Conservation (phyloP, 1,140 invertebrate genomes). For the Patella vulgata region DNA sequence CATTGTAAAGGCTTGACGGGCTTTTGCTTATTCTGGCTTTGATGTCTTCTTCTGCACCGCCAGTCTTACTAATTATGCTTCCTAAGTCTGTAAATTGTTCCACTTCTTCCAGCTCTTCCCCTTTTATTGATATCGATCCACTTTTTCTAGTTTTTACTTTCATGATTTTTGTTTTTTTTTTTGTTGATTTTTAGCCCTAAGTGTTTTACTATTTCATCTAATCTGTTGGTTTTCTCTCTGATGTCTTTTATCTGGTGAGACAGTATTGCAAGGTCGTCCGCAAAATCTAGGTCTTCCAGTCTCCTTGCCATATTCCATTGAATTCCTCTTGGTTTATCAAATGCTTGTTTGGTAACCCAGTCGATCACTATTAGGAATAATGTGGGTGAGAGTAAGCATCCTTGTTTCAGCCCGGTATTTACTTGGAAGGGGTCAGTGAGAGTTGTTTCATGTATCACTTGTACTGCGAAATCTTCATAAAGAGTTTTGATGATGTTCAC, state of each 20-base stretch:
- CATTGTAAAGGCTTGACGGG: no score
- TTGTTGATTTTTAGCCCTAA: conserved; percentile 1
- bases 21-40: no score
- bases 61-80: no score
- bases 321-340: conserved; percentile 19
- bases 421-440: conserved; percentile 31
- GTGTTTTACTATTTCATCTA: neutral
- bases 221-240: neutral
- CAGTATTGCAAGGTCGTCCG: conserved; percentile 11
- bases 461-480: conserved; percentile 26
- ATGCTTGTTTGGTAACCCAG: conserved; percentile 18
- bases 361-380: conserved; percentile 29
- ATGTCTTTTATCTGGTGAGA: neutral
- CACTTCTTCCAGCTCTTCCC: neutral
- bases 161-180: conserved; percentile 7
- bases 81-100: conserved; percentile 3
- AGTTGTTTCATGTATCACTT: conserved; percentile 27
- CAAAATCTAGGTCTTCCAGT: conserved; percentile 20
- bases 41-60: no score
- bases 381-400: conserved; percentile 29
- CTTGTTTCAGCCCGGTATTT: conserved; percentile 26
- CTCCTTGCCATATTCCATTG: conserved; percentile 17
- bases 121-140: neutral
- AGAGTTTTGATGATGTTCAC: conserved; percentile 28
- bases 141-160: conserved; percentile 1